Evolutionary conservation across 1,140 invertebrate genomes (phyloP), one percentile per base, ranked within the genome.

Genomic region (Acarapis woodi): DNA sequence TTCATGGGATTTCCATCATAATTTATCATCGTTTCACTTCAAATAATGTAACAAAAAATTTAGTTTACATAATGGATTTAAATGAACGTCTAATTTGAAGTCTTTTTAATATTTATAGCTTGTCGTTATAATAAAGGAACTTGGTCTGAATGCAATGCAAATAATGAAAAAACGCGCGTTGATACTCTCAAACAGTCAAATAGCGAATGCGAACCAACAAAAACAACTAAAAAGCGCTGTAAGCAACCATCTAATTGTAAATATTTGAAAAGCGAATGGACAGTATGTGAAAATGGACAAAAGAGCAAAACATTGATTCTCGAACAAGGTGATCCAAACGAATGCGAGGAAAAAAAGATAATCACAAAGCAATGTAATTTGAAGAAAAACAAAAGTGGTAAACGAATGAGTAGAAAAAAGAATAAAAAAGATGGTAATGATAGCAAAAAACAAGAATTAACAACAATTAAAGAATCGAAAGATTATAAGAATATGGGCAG

Each of bases 351-450:
- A 38, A 71, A 67, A 24, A 78, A 77, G 56, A 74, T 66, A 12
- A 73, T 80, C 44, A 68, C 73, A 51, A 80, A 79, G 59, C 77
- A 78, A 48, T 82, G 77, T n/a, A n/a, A n/a, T n/a, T n/a, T n/a
- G n/a, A n/a, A n/a, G n/a, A n/a, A n/a, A n/a, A n/a, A n/a, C n/a
- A n/a, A n/a, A n/a, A n/a, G n/a, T n/a, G n/a, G n/a, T n/a, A n/a
- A n/a, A n/a, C n/a, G n/a, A n/a, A n/a, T n/a, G n/a, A n/a, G n/a
- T n/a, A n/a, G n/a, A n/a, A n/a, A n/a, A n/a, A n/a, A n/a, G n/a
- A n/a, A n/a, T n/a, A n/a, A n/a, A n/a, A n/a, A n/a, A n/a, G n/a
- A n/a, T n/a, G n/a, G n/a, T n/a, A n/a, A n/a, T n/a, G n/a, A n/a
- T n/a, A n/a, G n/a, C n/a, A n/a, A n/a, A n/a, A n/a, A n/a, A n/a